Percentiles rank a stretch among this genome's conserved stretches.
phyloP scores from a whole-genome alignment of 2,797 vertebrate genomes.

The Hyperoplus immaculatus region DNA sequence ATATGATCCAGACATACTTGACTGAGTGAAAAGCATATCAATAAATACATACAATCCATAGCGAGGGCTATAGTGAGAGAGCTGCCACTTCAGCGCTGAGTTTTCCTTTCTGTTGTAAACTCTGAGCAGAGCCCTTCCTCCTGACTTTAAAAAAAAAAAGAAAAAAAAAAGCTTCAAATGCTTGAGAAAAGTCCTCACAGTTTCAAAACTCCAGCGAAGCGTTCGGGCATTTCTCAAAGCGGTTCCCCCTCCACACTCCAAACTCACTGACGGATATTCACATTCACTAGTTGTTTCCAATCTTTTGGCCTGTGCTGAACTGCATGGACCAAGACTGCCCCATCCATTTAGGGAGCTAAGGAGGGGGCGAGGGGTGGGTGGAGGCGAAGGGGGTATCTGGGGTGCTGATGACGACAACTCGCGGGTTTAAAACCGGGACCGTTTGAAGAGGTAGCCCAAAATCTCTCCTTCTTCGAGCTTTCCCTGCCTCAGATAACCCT shows the following conservation, averaged over 20 bases:
- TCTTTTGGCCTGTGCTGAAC: constrained; percentile 83
- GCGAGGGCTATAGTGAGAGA: constrained; percentile 68
- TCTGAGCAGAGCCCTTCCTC: constrained; percentile 58
- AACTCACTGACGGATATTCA: constrained; percentile 58
- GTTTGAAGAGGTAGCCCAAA: constrained; percentile 69
- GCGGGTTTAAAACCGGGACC: constrained; percentile 73
- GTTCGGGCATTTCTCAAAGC: constrained; percentile 73
- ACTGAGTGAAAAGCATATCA: constrained; percentile 82
- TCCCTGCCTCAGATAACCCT: constrained; percentile 54
- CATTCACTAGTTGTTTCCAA: constrained; percentile 79
- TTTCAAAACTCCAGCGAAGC: constrained; percentile 63
- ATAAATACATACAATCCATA: constrained; percentile 86
- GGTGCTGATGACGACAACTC: constrained; percentile 83
- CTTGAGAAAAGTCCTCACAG: constrained; percentile 73
- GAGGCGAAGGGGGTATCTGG: constrained; percentile 56
- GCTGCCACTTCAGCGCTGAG: constrained; percentile 70
- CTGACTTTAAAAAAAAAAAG: constrained; percentile 32
- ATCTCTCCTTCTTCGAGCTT: constrained; percentile 30
- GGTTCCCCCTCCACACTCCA: constrained; percentile 66
- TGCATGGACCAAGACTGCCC: constrained; percentile 81
- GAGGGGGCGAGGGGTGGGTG: constrained; percentile 19
- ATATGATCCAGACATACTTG: constrained; percentile 78
- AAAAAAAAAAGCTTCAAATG: constrained; percentile 39
- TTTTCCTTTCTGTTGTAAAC: constrained; percentile 75
- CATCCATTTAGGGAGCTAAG: constrained; percentile 82